Conservation (phyloP, 2,797 vertebrate species). For the Chlorospingus semifuscus region DNA sequence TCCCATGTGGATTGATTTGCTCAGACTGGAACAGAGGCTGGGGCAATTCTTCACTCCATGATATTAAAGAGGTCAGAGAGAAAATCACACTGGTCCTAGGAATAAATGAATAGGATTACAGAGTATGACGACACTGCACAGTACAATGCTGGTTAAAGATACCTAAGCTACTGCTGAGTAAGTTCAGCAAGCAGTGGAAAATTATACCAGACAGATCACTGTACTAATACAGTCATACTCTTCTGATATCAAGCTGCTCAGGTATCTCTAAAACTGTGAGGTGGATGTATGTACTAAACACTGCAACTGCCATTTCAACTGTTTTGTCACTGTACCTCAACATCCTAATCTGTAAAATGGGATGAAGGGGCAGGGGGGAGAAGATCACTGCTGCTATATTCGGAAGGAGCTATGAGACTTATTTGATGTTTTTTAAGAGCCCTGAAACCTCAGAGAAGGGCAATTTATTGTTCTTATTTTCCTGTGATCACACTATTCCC, state of each 20-base stretch:
- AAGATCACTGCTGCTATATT: neutral
- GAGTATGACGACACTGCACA: neutral
- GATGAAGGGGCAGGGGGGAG: neutral
- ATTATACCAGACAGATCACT: conserved; percentile 17
- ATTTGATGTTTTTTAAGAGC: conserved; percentile 44
- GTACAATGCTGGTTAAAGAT: conserved; percentile 3
- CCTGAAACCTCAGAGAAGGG: conserved; percentile 59
- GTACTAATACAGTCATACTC: neutral
- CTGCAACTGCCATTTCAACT: neutral
- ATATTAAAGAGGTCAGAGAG: neutral
- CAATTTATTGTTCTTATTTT: conserved; percentile 64
- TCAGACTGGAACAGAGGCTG: neutral
- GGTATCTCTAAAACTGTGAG: neutral
- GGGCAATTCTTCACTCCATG: neutral
- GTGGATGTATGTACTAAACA: neutral
- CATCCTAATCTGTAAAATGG: neutral
- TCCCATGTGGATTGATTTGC: neutral
- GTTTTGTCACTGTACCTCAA: neutral
- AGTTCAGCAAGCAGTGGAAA: conserved; percentile 11
- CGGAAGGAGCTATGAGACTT: conserved; percentile 13
- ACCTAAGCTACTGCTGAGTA: conserved; percentile 15
- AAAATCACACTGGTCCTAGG: neutral
- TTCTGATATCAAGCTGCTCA: neutral
- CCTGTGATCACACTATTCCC: conserved; percentile 58
- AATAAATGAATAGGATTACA: conserved; percentile 7